Base-by-base conservation (phyloP, 1,140 invertebrate genomes). In the Pissodes strobi region DNA sequence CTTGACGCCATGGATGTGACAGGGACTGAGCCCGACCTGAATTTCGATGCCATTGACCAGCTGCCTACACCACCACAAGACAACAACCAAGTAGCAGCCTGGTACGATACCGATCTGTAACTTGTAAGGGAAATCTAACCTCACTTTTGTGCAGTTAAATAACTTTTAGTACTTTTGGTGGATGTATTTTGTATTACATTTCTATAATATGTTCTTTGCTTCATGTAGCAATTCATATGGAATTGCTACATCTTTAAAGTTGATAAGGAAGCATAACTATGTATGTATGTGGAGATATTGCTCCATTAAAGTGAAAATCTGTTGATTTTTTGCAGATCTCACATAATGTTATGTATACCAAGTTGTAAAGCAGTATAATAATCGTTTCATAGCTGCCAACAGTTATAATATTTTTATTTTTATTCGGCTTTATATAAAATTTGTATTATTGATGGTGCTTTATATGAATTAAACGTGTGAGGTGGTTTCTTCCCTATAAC, bases 41-140 rank as follows among this genome's bases (percentile, higher is more conserved):
- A 88, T 75, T 93, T 94, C 76, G 89, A 93, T 74, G 88, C 86
- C 71, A 84, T 95, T 67, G 88, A 92, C 74, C 87, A 89, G 72
- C 87, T 92, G 77, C 89, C 90, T 49, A 90, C 92, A 69, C 93
- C 92, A 39, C 92, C 93, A 48, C 90, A 90, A 71, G 92, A 94
- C 77, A 92, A 94, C 79, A 91, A 89, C 76, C 92, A 94, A 75
- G 88, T 93, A 53, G 91, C 93, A 67, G 92, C 93, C 71, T 96
- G 94, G 94, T 96, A 95, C 82, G 95, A 97, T 80, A 97, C 95
- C 66, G 95, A 97, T 80, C 88, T 97, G 72, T 97, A 90, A 82
- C 9, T 30, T 46, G 18, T 18, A 4, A 21, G 18, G 18, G n/a
- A 46, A 21, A 2, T 2, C 21, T 8, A 19, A 46, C 12, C 22